A percentile compares a stretch with the other conserved stretches of the same genome.
phyloP scores from a whole-genome alignment of 2,113 vertebrate genomes.

The Jaculus jaculus region DNA sequence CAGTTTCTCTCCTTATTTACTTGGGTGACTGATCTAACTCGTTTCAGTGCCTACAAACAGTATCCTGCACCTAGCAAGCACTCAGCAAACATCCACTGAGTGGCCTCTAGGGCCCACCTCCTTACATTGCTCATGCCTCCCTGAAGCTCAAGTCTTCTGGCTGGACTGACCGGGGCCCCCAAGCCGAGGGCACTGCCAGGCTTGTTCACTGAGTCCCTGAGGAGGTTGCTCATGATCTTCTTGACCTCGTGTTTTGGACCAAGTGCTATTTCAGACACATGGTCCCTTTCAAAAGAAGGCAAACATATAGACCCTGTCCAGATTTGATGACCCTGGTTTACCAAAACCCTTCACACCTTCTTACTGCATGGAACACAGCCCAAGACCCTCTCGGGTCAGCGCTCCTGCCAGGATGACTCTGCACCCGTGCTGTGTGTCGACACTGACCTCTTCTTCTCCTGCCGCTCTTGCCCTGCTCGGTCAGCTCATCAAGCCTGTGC shows the following conservation, averaged over 20 bases:
- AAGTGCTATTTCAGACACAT: not conserved
- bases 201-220: not conserved
- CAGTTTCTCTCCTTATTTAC: not conserved
- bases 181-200: not conserved
- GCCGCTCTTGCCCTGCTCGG: not conserved
- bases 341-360: not conserved
- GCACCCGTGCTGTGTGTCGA: rapidly evolving
- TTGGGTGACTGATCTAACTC: not conserved
- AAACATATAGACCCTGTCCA: not conserved
- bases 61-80: too few species aligned
- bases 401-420: not conserved
- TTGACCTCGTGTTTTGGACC: not conserved
- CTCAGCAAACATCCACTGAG: not conserved
- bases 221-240: not conserved
- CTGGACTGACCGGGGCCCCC: not conserved
- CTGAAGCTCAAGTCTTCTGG: not conserved
- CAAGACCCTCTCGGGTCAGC: not conserved
- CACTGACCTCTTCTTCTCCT: not conserved
- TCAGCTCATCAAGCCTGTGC: not conserved
- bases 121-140: not conserved
- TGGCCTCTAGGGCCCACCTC: not conserved
- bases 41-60: not conserved
- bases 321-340: not conserved
- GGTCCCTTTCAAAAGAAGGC: constrained; percentile 1
- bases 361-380: rapidly evolving